Evolutionary conservation across 2,113 vertebrate species (phyloP), one percentile per base, ranked within the genome.

Genomic region (Engystomops pustulosus): DNA sequence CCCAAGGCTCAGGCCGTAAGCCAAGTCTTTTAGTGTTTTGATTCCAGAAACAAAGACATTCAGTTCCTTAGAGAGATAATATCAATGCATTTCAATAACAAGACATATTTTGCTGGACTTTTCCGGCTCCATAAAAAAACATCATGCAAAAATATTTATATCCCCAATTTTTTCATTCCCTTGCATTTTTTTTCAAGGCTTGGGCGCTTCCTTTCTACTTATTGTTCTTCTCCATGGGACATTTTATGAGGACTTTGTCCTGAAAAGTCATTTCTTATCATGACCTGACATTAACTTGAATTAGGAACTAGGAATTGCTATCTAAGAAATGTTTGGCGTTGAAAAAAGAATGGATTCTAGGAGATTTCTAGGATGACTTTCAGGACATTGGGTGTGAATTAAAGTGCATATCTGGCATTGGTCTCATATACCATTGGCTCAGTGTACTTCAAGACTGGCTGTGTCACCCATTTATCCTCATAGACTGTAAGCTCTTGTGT

Each of bases 81-180:
- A 77, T 58, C 74, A 23, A 34, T n/a, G 14, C 20, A 38, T 38
- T 47, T 23, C 32, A 58, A 58, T 51, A 77, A 55, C 74, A 77
- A 55, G 58, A 38, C 20, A 55, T 23, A 38, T 58, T 58, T 14
- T 55, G 4, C 49, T 15, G 18, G 17, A 9, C 5, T 58, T 55
- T 77, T 55, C 72, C 72, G 7, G 9, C 20, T 53, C 30, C 3
- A 15, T 17, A 49, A 49, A 69, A 69, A 44, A 1, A 11, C 18
- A 36, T 34, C 15, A 34, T 76, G 72, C 69, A 76, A 76, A 75
- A 76, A 76, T 55, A 76, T 53, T 76, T 53, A 51, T 51, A 32
- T 1, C 30, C 71, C 34, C 12, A 53, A 75, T 32, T 51, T 18
- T 45, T 25, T 27, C 3, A 27, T 12, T 23, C 6, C 17, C 20